These are phyloP conservation scores for Apus apus DNA, from an alignment of 2,113 vertebrate genomes.

Conservation along the genomic window DNA sequence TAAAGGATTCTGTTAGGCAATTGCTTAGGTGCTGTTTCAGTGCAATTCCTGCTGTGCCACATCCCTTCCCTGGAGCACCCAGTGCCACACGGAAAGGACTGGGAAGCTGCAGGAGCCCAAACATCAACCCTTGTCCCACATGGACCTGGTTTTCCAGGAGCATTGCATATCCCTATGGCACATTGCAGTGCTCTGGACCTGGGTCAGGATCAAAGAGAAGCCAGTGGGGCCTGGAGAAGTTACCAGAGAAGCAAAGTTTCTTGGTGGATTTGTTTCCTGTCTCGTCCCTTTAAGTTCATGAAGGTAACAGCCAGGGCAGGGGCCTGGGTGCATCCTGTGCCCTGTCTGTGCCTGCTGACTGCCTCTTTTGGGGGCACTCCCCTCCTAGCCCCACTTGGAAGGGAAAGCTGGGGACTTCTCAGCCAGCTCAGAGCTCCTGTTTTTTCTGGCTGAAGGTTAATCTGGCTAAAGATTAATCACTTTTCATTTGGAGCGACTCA, in stretches of 20 bases:
- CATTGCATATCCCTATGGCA: background rate
- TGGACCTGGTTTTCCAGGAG: fast-evolving
- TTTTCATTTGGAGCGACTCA: background rate
- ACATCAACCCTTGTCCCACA: background rate
- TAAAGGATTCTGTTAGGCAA: background rate
- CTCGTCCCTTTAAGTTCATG: background rate
- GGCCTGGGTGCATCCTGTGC: background rate
- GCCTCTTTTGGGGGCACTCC: background rate
- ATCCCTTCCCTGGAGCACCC: background rate
- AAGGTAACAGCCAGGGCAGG: fast-evolving
- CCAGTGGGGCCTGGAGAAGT: background rate
- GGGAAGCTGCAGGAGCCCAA: background rate
- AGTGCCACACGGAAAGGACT: fast-evolving
- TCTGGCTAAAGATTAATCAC: background rate
- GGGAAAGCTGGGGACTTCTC: background rate
- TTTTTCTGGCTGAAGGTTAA: background rate
- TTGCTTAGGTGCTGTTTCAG: background rate
- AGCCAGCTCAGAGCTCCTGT: background rate
- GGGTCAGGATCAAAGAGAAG: background rate
- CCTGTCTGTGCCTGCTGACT: fast-evolving
- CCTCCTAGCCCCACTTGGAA: background rate
- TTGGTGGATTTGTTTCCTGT: background rate
- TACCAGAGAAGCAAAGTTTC: background rate
- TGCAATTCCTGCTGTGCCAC: fast-evolving
- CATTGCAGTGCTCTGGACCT: background rate